Evolutionary conservation across 1,140 invertebrate genomes (phyloP).

Genomic region (Tribolium madens): DNA sequence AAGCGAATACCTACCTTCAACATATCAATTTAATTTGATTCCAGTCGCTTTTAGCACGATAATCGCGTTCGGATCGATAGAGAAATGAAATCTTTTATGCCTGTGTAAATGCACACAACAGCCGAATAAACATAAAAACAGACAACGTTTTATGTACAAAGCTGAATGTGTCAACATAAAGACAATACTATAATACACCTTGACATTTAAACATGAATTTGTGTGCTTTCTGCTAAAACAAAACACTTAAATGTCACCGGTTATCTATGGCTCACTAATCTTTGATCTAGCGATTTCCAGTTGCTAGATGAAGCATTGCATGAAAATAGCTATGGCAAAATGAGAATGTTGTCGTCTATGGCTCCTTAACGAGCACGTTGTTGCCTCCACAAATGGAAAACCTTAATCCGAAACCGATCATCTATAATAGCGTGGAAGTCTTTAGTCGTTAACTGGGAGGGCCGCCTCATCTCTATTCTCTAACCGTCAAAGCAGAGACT

Average conservation of each 20-base stretch:
- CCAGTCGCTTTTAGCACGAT: conserved; percentile 12
- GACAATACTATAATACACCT: conserved; percentile 22
- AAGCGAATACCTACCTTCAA: conserved; percentile 4
- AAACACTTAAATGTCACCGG: conserved; percentile 23
- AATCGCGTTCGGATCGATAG: conserved; percentile 20
- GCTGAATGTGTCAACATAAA: conserved; percentile 29
- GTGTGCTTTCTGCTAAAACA: conserved; percentile 9
- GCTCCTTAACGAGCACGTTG: neutral
- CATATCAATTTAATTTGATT: conserved; percentile 39
- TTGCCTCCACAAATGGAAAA: neutral
- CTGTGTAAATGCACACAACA: conserved; percentile 10
- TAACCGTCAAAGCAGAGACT: conserved; percentile 28
- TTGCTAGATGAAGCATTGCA: too few species aligned
- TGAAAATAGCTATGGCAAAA: too few species aligned
- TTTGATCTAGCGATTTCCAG: neutral
- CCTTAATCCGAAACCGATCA: neutral
- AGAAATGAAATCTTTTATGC: conserved; percentile 14
- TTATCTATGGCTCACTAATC: neutral
- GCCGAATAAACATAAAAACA: conserved; percentile 5
- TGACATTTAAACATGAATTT: conserved; percentile 24
- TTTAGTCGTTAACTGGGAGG: conserved; percentile 8
- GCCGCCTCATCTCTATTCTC: conserved; percentile 19
- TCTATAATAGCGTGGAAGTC: neutral
- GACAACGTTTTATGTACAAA: conserved; percentile 14
- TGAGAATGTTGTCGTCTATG: neutral